Evolutionary conservation across 1,140 invertebrate species (phyloP).

Genomic region (Apis dorsata): DNA sequence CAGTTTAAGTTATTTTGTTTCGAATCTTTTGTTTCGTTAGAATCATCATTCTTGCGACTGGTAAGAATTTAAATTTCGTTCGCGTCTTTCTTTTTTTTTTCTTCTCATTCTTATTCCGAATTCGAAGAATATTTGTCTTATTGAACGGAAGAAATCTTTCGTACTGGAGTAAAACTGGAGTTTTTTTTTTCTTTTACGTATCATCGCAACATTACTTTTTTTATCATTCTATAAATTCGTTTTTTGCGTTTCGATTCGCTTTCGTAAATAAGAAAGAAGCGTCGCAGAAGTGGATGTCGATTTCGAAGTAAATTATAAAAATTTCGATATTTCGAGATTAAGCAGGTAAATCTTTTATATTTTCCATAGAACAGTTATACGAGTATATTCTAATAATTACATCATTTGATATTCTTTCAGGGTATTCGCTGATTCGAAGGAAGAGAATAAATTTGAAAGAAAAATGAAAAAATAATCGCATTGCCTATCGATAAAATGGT

Average conservation of each 20-base stretch:
- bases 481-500: constrained; percentile 1
- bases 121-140: neutral
- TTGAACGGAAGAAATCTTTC: neutral
- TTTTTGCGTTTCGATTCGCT: neutral
- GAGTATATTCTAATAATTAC: too few species aligned
- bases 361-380: neutral
- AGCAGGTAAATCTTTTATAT: neutral
- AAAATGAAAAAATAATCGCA: neutral
- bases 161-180: neutral
- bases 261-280: neutral
- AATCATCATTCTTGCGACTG: neutral
- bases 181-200: neutral
- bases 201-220: too few species aligned
- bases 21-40: neutral
- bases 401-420: neutral
- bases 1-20: constrained; percentile 13
- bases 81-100: too few species aligned
- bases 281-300: neutral
- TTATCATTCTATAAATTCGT: neutral
- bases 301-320: neutral
- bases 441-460: neutral
- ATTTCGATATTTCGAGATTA: neutral
- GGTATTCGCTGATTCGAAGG: too few species aligned
- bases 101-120: neutral
- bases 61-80: constrained; percentile 15